Percentiles rank a stretch among this genome's conserved stretches.
These are phyloP conservation scores for Danio tinwini DNA, from an alignment of 2,797 vertebrate species.

Conservation along the genomic window DNA sequence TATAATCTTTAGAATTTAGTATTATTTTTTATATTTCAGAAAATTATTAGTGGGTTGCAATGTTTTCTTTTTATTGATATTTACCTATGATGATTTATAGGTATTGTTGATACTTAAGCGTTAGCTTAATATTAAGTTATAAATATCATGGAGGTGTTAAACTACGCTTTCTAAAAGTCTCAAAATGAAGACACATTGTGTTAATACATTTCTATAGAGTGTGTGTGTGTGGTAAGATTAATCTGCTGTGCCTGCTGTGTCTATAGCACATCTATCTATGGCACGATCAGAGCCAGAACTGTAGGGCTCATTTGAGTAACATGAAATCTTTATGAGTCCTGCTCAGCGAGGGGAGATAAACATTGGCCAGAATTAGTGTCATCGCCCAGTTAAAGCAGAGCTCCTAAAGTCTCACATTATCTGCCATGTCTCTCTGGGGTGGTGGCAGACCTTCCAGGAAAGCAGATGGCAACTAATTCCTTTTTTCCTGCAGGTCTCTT, in stretches of 20 bases:
- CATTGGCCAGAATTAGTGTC: slow-evolving; percentile 49
- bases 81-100: background rate
- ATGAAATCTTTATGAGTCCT: slow-evolving; percentile 43
- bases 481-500: slow-evolving; percentile 57
- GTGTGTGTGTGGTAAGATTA: slow-evolving; percentile 25
- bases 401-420: slow-evolving; percentile 49
- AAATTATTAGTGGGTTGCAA: background rate
- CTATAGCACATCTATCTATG: slow-evolving; percentile 42
- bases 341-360: slow-evolving; percentile 51
- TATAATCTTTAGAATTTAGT: background rate
- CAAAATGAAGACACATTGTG: slow-evolving; percentile 38
- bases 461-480: slow-evolving; percentile 56
- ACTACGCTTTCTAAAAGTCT: slow-evolving; percentile 23
- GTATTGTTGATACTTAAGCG: background rate
- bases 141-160: slow-evolving; percentile 6
- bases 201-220: slow-evolving; percentile 45
- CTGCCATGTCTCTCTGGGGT: slow-evolving; percentile 46
- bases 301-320: slow-evolving; percentile 46
- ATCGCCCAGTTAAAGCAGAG: slow-evolving; percentile 49
- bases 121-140: background rate
- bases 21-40: background rate
- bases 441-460: slow-evolving; percentile 50
- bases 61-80: background rate
- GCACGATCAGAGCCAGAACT: slow-evolving; percentile 43
- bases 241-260: slow-evolving; percentile 38